Percentiles rank a stretch among this genome's conserved stretches.
Conservation (phyloP, 1,140 invertebrate genomes). For the Leptonema lineaticorne region DNA sequence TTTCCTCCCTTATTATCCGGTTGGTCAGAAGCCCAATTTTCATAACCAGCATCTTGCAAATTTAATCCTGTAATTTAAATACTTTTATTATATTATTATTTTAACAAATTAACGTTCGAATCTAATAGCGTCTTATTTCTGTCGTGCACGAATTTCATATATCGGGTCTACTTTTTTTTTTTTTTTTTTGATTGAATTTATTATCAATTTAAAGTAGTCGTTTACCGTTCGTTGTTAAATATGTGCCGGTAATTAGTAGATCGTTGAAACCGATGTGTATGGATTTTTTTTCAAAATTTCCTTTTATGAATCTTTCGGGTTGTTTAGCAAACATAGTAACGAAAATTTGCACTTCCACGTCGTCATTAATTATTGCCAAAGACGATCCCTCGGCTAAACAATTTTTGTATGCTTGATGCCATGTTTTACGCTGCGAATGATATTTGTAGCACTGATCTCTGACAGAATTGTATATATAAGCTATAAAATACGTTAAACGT, state of each 20-base stretch:
- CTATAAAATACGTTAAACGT: neutral
- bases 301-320: neutral
- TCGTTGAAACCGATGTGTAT: neutral
- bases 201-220: neutral
- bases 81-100: neutral
- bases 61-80: neutral
- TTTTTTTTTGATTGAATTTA: no score
- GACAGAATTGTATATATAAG: neutral
- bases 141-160: no score
- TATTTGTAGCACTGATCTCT: neutral
- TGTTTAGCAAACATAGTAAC: neutral
- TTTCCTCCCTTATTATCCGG: slow-evolving; percentile 23
- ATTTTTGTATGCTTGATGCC: neutral
- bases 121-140: no score
- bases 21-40: slow-evolving; percentile 27
- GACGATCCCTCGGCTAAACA: neutral
- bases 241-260: neutral
- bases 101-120: no score
- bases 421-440: neutral
- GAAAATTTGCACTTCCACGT: neutral
- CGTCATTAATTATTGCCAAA: neutral
- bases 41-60: slow-evolving; percentile 4
- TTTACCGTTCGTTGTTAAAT: neutral
- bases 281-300: neutral
- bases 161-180: no score